These are phyloP conservation scores for Eumacrocentrus americanus DNA, from an alignment of 2,888 invertebrate genomes.

Conservation along the genomic window DNA sequence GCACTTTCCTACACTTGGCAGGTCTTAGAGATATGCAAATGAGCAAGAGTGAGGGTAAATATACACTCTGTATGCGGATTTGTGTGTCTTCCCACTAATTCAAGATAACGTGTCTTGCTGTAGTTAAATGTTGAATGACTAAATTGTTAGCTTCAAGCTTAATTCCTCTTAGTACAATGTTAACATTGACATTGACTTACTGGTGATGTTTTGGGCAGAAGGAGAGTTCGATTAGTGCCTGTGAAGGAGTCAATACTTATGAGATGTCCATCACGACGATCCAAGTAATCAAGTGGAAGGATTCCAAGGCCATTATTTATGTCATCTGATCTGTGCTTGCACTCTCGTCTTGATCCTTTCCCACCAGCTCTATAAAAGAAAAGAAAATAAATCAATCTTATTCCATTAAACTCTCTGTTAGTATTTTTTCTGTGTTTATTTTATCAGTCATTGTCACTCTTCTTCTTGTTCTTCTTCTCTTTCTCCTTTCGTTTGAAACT, in stretches of 20 bases:
- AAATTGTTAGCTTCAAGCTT: too few species aligned
- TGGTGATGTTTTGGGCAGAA: slow-evolving; percentile 51
- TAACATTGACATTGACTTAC: slow-evolving; percentile 42
- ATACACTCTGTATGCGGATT: slow-evolving; percentile 1
- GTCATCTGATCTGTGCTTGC: slow-evolving; percentile 51
- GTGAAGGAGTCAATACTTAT: slow-evolving; percentile 55
- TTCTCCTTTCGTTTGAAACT: slow-evolving; percentile 40
- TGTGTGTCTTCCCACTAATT: neutral
- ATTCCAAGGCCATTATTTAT: slow-evolving; percentile 51
- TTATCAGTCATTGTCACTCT: slow-evolving; percentile 37
- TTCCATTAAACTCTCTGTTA: too few species aligned
- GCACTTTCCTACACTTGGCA: neutral
- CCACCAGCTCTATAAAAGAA: slow-evolving; percentile 45
- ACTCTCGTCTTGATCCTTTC: slow-evolving; percentile 53
- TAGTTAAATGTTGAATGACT: too few species aligned
- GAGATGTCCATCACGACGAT: slow-evolving; percentile 53
- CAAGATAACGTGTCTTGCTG: neutral
- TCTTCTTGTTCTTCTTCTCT: slow-evolving; percentile 50
- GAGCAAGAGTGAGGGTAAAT: too few species aligned
- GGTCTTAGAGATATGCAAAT: slow-evolving; percentile 7
- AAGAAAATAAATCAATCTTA: neutral
- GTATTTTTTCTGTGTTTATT: neutral
- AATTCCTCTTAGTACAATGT: too few species aligned
- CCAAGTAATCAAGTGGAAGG: slow-evolving; percentile 56
- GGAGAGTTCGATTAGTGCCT: slow-evolving; percentile 46